phyloP scores from a whole-genome alignment of 2,113 vertebrate species.

The Triplophysa rosa region DNA sequence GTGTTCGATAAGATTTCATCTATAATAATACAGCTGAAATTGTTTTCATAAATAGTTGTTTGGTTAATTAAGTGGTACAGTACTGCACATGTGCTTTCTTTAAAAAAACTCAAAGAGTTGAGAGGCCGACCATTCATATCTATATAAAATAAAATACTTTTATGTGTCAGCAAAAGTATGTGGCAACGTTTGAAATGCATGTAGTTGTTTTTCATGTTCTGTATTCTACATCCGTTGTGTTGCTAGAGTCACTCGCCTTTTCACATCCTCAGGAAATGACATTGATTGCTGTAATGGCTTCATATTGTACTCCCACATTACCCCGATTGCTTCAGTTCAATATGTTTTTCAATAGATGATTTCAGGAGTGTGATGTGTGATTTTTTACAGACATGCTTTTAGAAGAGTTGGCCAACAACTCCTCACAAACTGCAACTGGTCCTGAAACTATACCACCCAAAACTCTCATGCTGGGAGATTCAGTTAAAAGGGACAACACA shows the following conservation, averaged over 20 bases:
- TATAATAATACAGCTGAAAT: too few relatives aligned
- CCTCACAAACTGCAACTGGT: slow-evolving; percentile 21
- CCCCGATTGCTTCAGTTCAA: not conserved
- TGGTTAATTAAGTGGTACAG: too few relatives aligned
- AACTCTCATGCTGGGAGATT: not conserved
- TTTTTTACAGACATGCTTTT: slow-evolving; percentile 68
- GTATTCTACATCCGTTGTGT: slow-evolving; percentile 21
- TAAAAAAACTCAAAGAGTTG: not conserved
- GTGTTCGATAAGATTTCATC: too few relatives aligned
- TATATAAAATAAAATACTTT: not conserved
- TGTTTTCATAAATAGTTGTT: too few relatives aligned
- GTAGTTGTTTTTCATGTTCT: not conserved
- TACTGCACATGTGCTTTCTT: too few relatives aligned
- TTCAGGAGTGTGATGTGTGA: not conserved
- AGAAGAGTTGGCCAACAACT: slow-evolving; percentile 65
- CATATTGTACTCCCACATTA: not conserved
- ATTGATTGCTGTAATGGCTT: not conserved
- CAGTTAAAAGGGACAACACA: slow-evolving; percentile 42
- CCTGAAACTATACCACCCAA: slow-evolving; percentile 12
- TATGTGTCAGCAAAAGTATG: not conserved
- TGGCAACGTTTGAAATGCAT: not conserved
- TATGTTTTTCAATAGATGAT: too few relatives aligned
- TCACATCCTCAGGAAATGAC: slow-evolving; percentile 44
- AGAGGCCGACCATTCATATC: not conserved
- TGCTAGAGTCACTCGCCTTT: not conserved